phyloP scores from a whole-genome alignment of 2,113 vertebrate genomes.

The Muntiacus muntjak region DNA sequence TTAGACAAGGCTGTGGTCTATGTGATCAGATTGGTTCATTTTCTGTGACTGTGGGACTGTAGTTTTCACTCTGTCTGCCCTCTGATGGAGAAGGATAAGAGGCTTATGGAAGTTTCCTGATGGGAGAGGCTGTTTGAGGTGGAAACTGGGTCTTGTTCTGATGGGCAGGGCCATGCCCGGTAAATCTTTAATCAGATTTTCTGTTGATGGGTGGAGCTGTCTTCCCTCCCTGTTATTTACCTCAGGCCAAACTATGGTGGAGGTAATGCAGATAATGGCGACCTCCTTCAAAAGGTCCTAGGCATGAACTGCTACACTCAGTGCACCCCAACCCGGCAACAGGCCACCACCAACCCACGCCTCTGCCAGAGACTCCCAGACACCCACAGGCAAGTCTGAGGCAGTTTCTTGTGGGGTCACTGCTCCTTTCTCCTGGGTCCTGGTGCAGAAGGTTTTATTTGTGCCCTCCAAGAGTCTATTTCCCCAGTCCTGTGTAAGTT shows the following conservation, averaged over 20 bases:
- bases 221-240: neutral
- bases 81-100: neutral
- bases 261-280: too few species aligned
- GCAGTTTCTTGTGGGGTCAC: neutral
- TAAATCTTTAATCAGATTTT: neutral
- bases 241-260: neutral
- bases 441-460: neutral
- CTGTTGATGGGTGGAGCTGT: neutral
- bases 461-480: neutral
- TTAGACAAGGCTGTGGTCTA: too few species aligned
- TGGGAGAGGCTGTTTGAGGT: neutral
- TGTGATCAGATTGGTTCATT: neutral
- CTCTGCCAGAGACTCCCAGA: neutral
- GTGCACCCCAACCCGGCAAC: neutral
- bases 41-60: neutral
- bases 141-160: neutral
- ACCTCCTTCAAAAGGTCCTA: neutral
- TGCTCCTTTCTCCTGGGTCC: neutral
- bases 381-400: neutral
- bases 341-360: fast-evolving
- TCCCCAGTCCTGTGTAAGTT: neutral
- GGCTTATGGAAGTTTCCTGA: neutral
- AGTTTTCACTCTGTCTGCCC: neutral
- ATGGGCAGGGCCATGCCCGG: neutral
- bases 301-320: neutral